phyloP scores from a whole-genome alignment of 2,797 vertebrate species.

The Spatula clypeata region DNA sequence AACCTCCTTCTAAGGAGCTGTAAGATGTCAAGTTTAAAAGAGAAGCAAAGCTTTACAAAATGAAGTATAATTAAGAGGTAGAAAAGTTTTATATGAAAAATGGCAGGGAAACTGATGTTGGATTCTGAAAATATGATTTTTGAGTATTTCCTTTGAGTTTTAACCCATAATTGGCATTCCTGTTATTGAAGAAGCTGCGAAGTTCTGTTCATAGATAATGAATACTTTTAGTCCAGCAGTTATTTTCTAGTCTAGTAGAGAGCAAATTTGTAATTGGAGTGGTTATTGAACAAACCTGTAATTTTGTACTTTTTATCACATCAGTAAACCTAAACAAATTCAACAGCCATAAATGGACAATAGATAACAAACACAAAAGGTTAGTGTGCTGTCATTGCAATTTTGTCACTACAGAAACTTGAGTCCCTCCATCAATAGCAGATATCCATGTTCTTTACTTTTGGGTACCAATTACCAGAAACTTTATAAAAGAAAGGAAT shows the following conservation, averaged over 20 bases:
- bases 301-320: conserved; percentile 11
- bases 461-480: not conserved
- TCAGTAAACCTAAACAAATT: conserved; percentile 5
- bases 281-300: conserved; percentile 18
- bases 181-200: not conserved
- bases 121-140: not conserved
- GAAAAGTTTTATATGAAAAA: not conserved
- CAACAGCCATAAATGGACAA: not conserved
- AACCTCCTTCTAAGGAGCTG: not conserved
- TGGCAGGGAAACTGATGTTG: not conserved
- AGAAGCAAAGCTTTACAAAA: not conserved
- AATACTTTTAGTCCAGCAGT: not conserved
- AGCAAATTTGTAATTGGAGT: conserved; percentile 14
- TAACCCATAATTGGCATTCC: not conserved
- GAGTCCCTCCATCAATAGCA: not conserved
- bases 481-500: not conserved
- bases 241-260: conserved; percentile 19
- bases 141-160: not conserved
- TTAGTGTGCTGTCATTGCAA: not conserved
- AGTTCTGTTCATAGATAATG: not conserved
- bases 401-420: not conserved
- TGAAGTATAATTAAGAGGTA: not conserved
- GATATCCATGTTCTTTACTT: not conserved
- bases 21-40: not conserved
- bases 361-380: not conserved